Conservation (phyloP, 2,888 invertebrate genomes). For the Microdon myrmicae region DNA sequence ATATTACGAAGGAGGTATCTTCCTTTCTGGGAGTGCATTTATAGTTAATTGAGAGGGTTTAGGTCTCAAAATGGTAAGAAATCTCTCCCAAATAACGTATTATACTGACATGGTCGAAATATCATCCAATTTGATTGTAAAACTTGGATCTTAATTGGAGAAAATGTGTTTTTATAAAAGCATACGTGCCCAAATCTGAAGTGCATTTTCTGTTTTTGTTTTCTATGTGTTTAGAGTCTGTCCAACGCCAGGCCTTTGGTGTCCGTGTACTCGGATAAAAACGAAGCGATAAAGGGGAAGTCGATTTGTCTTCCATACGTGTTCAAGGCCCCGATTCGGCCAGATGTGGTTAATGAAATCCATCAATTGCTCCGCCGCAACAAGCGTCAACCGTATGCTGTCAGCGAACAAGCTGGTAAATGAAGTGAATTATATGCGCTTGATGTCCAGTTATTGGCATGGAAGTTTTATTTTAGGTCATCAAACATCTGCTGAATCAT, state of each 20-base stretch:
- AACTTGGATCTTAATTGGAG: too few relatives aligned
- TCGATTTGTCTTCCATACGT: conserved; percentile 90
- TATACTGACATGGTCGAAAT: too few relatives aligned
- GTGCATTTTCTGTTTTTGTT: too few relatives aligned
- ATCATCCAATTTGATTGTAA: too few relatives aligned
- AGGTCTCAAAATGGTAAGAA: conserved; percentile 65
- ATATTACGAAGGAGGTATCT: conserved; percentile 63
- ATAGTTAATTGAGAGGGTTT: too few relatives aligned
- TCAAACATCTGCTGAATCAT: conserved; percentile 99
- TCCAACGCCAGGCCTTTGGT: conserved; percentile 92
- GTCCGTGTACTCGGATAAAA: conserved; percentile 96
- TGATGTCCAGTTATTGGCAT: neutral
- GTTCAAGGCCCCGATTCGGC: conserved; percentile 97
- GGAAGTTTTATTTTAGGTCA: conserved; percentile 76
- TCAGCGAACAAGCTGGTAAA: conserved; percentile 94
- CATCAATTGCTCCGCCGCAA: conserved; percentile 97
- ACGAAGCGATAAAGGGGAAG: conserved; percentile 79
- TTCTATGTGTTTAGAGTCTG: conserved; percentile 72
- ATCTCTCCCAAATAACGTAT: conserved; percentile 19
- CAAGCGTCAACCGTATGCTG: conserved; percentile 95
- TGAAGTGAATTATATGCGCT: neutral
- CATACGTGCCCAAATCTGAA: too few relatives aligned
- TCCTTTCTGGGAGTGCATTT: too few relatives aligned
- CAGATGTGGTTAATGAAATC: conserved; percentile 97
- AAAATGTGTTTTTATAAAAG: too few relatives aligned